Percentiles rank a stretch among this genome's conserved stretches.
These are phyloP conservation scores for Tetragnatha versicolor DNA, from an alignment of 1,140 invertebrate genomes.

Conservation along the genomic window DNA sequence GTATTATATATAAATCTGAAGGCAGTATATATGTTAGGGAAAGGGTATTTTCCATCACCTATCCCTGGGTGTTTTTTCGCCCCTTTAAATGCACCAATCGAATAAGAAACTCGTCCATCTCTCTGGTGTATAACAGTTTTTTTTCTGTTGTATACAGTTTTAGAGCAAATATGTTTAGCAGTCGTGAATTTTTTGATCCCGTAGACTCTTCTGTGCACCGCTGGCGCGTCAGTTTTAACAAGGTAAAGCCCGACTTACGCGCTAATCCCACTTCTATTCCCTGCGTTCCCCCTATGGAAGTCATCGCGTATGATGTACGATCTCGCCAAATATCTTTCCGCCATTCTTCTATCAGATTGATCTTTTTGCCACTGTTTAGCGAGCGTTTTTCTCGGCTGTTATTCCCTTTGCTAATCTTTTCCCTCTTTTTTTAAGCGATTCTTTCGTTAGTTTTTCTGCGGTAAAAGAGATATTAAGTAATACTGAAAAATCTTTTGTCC, in stretches of 20 bases:
- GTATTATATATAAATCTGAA: constrained; percentile 6
- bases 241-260: constrained; percentile 24
- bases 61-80: not conserved
- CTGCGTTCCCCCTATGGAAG: not conserved
- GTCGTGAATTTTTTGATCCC: constrained; percentile 32
- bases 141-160: constrained; percentile 7
- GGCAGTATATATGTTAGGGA: not conserved
- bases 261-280: constrained; percentile 4
- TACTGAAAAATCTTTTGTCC: too few relatives aligned
- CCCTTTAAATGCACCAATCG: constrained; percentile 39
- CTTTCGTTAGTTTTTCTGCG: not conserved
- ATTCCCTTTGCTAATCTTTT: not conserved
- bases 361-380: not conserved
- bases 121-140: constrained; percentile 23
- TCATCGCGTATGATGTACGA: constrained; percentile 17
- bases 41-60: not conserved
- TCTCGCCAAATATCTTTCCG: constrained; percentile 9
- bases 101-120: constrained; percentile 31
- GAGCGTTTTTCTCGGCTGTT: not conserved
- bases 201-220: not conserved
- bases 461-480: too few relatives aligned
- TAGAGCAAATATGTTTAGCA: not conserved
- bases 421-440: not conserved
- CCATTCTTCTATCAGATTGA: not conserved
- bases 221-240: constrained; percentile 24